A percentile compares a stretch with the other conserved stretches of the same genome.
Evolutionary conservation across 2,797 vertebrate species (phyloP).

Genomic region (Garrulus glandarius): DNA sequence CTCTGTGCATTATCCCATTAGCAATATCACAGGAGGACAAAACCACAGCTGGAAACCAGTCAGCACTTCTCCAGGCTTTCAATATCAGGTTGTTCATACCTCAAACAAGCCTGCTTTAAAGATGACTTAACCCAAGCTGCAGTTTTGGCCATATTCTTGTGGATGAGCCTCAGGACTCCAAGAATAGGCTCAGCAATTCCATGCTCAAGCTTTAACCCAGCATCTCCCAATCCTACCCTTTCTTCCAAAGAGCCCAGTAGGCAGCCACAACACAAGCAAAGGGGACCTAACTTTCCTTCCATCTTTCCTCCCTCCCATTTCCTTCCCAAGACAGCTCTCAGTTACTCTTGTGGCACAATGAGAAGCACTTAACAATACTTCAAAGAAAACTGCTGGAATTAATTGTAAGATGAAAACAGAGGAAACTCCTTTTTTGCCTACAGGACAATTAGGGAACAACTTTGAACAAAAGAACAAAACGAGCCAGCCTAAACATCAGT

Average conservation of each 20-base stretch:
- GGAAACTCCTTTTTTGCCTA: not conserved
- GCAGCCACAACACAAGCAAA: not conserved
- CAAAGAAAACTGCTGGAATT: not conserved
- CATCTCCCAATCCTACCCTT: not conserved
- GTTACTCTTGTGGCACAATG: not conserved
- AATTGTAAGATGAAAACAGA: not conserved
- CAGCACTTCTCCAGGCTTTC: not conserved
- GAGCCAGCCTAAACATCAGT: not conserved
- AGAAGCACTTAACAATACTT: not conserved
- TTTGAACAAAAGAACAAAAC: not conserved
- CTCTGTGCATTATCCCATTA: not conserved
- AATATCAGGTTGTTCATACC: not conserved
- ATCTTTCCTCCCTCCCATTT: not conserved
- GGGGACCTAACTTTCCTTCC: not conserved
- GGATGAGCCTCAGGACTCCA: not conserved
- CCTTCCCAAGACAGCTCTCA: not conserved
- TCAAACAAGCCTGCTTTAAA: not conserved
- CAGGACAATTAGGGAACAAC: not conserved
- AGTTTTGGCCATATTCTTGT: not conserved
- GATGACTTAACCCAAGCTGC: not conserved
- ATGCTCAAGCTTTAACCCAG: not conserved
- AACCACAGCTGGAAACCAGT: not conserved
- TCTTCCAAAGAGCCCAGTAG: not conserved
- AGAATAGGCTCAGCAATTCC: not conserved
- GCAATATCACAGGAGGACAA: not conserved